These are phyloP conservation scores for Nomada flava DNA, from an alignment of 2,888 invertebrate species.

Conservation along the genomic window DNA sequence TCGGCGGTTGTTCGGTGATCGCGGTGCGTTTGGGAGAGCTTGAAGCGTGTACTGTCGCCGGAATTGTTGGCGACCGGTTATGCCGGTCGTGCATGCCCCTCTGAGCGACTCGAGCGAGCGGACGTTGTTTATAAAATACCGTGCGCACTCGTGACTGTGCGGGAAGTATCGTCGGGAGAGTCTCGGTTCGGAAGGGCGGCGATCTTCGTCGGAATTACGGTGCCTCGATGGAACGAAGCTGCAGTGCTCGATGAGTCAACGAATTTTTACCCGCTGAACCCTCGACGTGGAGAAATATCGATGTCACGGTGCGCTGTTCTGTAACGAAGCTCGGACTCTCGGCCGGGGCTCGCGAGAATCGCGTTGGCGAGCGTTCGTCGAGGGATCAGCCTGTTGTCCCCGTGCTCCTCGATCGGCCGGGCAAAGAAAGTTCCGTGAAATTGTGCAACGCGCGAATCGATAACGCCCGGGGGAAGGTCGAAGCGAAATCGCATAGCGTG, in stretches of 20 bases:
- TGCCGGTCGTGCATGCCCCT: background rate
- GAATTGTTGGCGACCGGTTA: background rate
- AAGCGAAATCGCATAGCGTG: background rate
- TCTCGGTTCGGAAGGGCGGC: background rate
- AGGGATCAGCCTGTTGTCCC: background rate
- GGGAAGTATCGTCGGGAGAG: background rate
- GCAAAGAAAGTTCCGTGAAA: constrained; percentile 5
- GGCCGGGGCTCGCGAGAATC: no score
- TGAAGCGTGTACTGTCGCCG: background rate
- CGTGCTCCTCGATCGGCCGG: background rate
- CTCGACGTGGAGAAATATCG: background rate
- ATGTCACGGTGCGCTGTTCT: constrained; percentile 1
- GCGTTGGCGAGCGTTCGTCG: background rate
- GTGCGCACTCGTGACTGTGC: background rate
- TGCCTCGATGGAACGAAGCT: background rate
- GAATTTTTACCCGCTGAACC: constrained; percentile 7
- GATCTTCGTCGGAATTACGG: background rate
- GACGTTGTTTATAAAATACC: background rate
- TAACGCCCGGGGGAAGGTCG: background rate
- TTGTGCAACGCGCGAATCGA: constrained; percentile 31
- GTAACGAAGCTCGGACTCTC: background rate
- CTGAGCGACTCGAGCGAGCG: background rate
- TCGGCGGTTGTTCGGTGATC: background rate
- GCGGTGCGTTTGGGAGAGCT: background rate
- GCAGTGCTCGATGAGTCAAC: background rate